A percentile compares a stretch with the other conserved stretches of the same genome.
Evolutionary conservation across 92 coral and sea anemone genomes (phyloP).

Genomic region (Umimayanthus chanpuru): DNA sequence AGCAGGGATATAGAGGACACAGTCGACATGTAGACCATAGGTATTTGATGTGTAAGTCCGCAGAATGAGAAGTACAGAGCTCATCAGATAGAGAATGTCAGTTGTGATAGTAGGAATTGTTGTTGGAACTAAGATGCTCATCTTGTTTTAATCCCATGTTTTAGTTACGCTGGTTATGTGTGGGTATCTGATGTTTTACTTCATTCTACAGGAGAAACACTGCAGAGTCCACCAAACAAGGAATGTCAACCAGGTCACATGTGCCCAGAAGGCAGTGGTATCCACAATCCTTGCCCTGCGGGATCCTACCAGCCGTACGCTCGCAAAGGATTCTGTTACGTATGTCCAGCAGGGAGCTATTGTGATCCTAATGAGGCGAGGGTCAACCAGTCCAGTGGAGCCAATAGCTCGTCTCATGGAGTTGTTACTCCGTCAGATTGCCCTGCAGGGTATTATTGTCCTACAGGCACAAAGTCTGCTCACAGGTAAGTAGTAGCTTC

Average conservation of each 20-base stretch:
- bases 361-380: constrained; percentile 97
- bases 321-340: constrained; percentile 67
- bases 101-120: no score
- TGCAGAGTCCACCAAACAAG: constrained; percentile 87
- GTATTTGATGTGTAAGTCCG: no score
- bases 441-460: constrained; percentile 94
- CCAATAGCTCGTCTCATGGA: constrained; percentile 85
- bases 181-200: background rate
- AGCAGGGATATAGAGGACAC: no score
- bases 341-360: constrained; percentile 94
- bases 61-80: no score
- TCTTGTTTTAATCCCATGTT: no score
- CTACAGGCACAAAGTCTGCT: constrained; percentile 82
- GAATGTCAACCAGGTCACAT: constrained; percentile 96
- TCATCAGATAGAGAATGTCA: no score
- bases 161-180: no score
- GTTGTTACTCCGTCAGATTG: constrained; percentile 82
- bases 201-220: constrained; percentile 71
- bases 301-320: constrained; percentile 91
- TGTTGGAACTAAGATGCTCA: no score
- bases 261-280: constrained; percentile 96
- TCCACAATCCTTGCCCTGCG: constrained; percentile 88
- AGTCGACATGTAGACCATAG: no score
- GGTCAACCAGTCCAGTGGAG: constrained; percentile 81
- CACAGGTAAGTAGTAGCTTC: background rate